Base-by-base conservation (phyloP, 1,140 invertebrate genomes). In the Drosophila santomea region DNA sequence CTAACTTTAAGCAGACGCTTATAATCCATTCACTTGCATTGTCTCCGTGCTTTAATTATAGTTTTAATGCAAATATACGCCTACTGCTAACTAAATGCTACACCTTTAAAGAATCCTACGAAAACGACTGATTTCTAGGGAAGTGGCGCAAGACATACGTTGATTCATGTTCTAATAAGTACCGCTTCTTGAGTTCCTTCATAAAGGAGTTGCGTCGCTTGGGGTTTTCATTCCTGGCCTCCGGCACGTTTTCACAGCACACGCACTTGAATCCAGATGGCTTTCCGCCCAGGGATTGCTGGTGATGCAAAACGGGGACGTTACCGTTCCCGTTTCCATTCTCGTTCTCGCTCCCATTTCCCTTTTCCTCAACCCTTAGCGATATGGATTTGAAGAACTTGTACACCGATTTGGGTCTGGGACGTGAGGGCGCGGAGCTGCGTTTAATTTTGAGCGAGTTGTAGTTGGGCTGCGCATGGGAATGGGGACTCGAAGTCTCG, bases 231-330 rank as follows among this genome's bases (percentile, higher is more conserved):
- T 38, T 35, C 11, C 57, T 43, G 10, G 69, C 61, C 10, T 52
- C 67, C 14, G 62, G 47, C 3, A 12, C 51, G 1, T 39, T 11
- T 28, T 80, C 57, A 50, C 83, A 86, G 38, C 83, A 88, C 58
- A 91, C 89, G 68, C 88, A 92, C 14, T 74, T 78, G 28, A 91
- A 91, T 38, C 82, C 68, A 8, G 74, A 45, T 25, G 41, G 41
- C 8, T 47, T 56, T 1, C 20, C 54, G 3, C 66, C 68, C 44
- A 71, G 12, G 0, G 44, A 45, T 10, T 58, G 60, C 15, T 80
- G 78, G 12, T 58, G 67, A 1, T 78, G 74, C 39, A 74, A 23
- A 3, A 17, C 32, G 38, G 36, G 38, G 23, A 10, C 41, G 10
- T 43, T 25, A 2, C 60, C 59, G 38, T 43, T 25, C 3, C 60